Evolutionary conservation across 2,888 invertebrate species (phyloP).

Genomic region (Hypolimnas misippus): DNA sequence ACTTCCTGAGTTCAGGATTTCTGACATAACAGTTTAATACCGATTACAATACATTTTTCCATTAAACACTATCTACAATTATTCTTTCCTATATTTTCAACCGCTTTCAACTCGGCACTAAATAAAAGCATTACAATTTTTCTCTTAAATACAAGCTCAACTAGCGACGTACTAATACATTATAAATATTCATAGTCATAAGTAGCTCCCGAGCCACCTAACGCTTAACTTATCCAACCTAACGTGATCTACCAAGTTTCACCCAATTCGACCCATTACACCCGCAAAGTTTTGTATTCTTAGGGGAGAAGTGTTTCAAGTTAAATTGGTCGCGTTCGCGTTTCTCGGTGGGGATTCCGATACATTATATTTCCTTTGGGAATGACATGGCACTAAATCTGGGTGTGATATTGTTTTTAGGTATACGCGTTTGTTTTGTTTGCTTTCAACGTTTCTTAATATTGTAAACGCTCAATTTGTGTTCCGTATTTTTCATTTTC

Average conservation of each 20-base stretch:
- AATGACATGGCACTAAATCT: constrained; percentile 56
- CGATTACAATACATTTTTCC: too few relatives aligned
- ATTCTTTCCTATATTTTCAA: not conserved
- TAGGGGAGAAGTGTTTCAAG: constrained; percentile 48
- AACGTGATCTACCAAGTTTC: constrained; percentile 32
- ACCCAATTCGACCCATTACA: constrained; percentile 24
- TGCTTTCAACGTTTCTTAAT: constrained; percentile 12
- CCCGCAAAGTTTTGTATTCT: constrained; percentile 14
- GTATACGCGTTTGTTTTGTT: constrained; percentile 20
- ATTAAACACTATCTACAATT: too few relatives aligned
- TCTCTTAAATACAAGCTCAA: constrained; percentile 55
- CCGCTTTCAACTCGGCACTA: not conserved
- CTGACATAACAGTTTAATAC: too few relatives aligned
- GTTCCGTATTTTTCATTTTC: not conserved
- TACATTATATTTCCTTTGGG: constrained; percentile 76
- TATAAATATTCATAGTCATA: constrained; percentile 82
- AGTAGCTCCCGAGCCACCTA: constrained; percentile 77
- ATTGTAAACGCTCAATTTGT: not conserved
- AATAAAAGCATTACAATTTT: constrained; percentile 22
- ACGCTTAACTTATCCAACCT: constrained; percentile 63
- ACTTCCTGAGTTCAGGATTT: too few relatives aligned
- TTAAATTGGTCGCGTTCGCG: constrained; percentile 54
- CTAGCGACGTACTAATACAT: constrained; percentile 73
- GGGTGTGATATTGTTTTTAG: constrained; percentile 53
- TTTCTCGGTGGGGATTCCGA: constrained; percentile 66